phyloP scores from a whole-genome alignment of 2,797 vertebrate species.

The Micromesistius poutassou region DNA sequence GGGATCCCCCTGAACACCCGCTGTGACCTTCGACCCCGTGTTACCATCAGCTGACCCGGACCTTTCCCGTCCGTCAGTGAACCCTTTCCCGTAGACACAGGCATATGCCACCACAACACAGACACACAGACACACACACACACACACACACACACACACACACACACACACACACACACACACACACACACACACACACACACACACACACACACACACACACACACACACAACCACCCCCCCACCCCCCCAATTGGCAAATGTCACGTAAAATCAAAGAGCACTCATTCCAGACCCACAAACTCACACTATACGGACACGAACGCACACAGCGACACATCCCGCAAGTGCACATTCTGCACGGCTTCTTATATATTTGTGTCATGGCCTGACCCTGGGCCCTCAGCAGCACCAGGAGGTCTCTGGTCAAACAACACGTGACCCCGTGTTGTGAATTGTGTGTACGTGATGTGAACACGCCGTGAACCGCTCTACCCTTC shows the following conservation, averaged over 20 bases:
- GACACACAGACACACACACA: neutral
- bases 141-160: neutral
- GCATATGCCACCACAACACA: conserved; percentile 1
- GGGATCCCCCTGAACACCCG: conserved; percentile 47
- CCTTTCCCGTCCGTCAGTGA: conserved; percentile 29
- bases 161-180: neutral
- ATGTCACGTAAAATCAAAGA: conserved; percentile 24
- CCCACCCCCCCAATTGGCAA: conserved; percentile 40
- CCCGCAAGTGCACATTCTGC: neutral
- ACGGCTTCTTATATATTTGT: no score
- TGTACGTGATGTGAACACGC: no score
- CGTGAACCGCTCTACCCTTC: no score
- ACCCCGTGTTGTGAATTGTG: no score
- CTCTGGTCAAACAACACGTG: no score
- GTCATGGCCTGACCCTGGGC: no score
- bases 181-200: neutral
- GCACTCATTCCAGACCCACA: conserved; percentile 17
- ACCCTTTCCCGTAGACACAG: conserved; percentile 11
- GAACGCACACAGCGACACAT: neutral
- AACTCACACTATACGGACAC: neutral
- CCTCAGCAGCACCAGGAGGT: no score
- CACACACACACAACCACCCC: neutral
- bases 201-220: neutral
- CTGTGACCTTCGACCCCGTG: conserved; percentile 52
- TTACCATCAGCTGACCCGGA: conserved; percentile 61